Conservation (phyloP, 2,888 invertebrate genomes). For the Eustalomyia histrio region DNA sequence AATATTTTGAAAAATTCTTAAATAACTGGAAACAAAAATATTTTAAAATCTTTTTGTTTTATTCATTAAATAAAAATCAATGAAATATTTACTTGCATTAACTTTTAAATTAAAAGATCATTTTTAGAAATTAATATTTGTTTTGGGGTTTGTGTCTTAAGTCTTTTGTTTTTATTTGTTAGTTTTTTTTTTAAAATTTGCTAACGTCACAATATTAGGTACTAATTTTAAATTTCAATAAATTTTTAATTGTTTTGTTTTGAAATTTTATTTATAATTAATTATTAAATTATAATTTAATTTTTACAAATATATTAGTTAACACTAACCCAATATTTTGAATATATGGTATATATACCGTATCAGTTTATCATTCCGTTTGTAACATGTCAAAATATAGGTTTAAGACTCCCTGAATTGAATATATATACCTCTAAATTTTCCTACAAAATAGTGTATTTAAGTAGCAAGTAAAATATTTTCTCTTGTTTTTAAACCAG, state of each 20-base stretch:
- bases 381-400: too few relatives aligned
- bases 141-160: conserved; percentile 30
- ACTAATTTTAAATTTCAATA: not conserved
- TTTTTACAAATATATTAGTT: too few relatives aligned
- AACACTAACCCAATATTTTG: too few relatives aligned
- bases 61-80: not conserved
- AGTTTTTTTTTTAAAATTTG: not conserved
- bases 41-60: not conserved
- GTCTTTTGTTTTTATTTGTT: conserved; percentile 43
- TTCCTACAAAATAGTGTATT: too few relatives aligned
- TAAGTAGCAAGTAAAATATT: too few relatives aligned
- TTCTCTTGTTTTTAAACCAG: too few relatives aligned
- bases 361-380: too few relatives aligned
- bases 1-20: not conserved
- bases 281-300: not conserved
- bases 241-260: not conserved
- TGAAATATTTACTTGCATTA: not conserved
- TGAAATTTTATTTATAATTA: conserved; percentile 1
- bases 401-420: too few relatives aligned
- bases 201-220: conserved; percentile 1
- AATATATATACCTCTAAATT: too few relatives aligned
- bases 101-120: not conserved
- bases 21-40: not conserved
- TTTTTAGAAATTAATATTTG: not conserved
- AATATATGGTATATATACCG: too few relatives aligned